Evolutionary conservation across 2,113 vertebrate species (phyloP), one percentile per base, ranked within the genome.

Genomic region (Podilymbus podiceps): DNA sequence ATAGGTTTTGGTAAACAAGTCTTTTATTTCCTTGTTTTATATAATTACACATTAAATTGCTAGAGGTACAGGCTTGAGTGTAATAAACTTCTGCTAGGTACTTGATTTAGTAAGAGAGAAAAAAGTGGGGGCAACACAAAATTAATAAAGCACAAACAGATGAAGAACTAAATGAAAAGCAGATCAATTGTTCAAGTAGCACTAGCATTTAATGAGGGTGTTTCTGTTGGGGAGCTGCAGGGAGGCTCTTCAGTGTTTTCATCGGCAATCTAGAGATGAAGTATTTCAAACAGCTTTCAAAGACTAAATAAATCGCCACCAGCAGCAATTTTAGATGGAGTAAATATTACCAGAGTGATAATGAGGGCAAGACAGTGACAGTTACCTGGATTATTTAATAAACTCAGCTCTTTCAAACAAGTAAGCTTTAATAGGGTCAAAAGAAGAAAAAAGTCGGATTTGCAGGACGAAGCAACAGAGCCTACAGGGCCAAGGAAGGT

Each of bases 131-230:
- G 62, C 71, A 85, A 63, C 47, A 77, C 55, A 47, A 88, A 93
- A 85, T 83, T 69, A 85, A 76, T 86, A 94, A 88, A 93, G 72
- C 58, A 67, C 47, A 73, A 93, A 66, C 47, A 76, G 75, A 91
- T n/a, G 62, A 96, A 60, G 53, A 85, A 31, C 78, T 79, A 77
- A 91, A 74, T 81, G 80, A 95, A 92, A 95, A 83, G 53, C 66
- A 84, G 63, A 91, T 60, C 40, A 50, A 12, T n/a, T 90, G 67
- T 64, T 74, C 82, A 73, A 72, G 56, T 14, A 87, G 35, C 66
- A 46, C 40, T 53, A 79, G 44, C 16, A 53, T 72, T 91, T 95
- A 89, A 85, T 76, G 62, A 91, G 35, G 49, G n/a, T 68, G 50
- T 69, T 94, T 92, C 82, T 90, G 58, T 13, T 82, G 58, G 44